Evolutionary conservation across 2,797 vertebrate species (phyloP), one percentile per base, ranked within the genome.

Genomic region (Phataginus tricuspis): DNA sequence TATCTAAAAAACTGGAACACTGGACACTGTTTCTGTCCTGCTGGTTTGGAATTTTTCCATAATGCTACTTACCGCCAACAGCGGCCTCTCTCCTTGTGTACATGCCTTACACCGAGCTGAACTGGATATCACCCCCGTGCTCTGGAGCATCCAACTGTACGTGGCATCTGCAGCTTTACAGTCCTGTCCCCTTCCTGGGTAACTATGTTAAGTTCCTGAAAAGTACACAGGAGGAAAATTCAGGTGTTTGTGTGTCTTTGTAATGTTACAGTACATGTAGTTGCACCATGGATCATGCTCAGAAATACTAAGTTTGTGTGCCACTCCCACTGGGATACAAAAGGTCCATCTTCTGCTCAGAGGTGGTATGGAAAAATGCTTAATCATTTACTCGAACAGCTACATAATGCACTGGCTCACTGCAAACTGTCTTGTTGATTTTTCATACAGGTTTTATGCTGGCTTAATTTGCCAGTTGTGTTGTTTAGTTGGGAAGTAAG

Each of bases 401-500:
- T 84, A 11, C 80, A 51, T n/a, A 25, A 31, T 29, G 82, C 86
- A 0, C 63, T 66, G 97, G 97, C 97, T 93, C 68, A 0, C 95
- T 95, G 95, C 96, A 66, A 74, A 4, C 31, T n/a, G 75, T n/a
- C 79, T 19, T 78, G 83, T 93, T 97, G 97, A 86, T 96, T 97
- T 97, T 97, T 72, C 91, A 95, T 98, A 94, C 98, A 97, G 96
- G 95, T 98, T 98, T 98, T 87, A 69, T 98, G 96, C 98, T 97
- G 97, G 98, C 97, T 98, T 98, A 96, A 97, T 98, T 98, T 98
- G 97, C 98, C 97, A 97, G 63, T 98, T 97, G 96, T 98, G 97
- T 97, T 97, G 96, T 98, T 98, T 98, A 93, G 90, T 95, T 98
- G 97, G 95, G 95, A 98, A 98, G 78, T 97, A 78, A 90, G 94